Base-by-base conservation (phyloP, 92 coral and sea anemone genomes). In the Blastomussa wellsi region DNA sequence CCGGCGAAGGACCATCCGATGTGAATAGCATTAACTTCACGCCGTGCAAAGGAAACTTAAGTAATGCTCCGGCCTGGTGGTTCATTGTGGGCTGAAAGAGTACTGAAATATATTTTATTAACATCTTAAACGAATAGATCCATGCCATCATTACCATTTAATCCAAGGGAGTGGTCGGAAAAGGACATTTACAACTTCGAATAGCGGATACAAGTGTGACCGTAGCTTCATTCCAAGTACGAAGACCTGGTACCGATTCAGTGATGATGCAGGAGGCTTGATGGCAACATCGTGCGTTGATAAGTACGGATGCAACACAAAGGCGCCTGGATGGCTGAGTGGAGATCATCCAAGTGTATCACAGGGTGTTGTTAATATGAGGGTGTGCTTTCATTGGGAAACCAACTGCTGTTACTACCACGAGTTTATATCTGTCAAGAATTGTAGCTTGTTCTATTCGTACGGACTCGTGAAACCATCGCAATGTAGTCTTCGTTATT, bases 201-300 rank as follows among this genome's bases (percentile, higher is more conserved):
- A 13, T 26, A 4, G 19, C 3, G 22, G 59, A 22, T 7, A 0
- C 41, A 35, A 10, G 7, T 69, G 74, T 16, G 74, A 69, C 74
- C n/a, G n/a, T 16, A 7, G 17, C 38, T 2, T 16, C n/a, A 1
- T 35, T 32, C 74, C 41, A n/a, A 9, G 5, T 0, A 3, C 1
- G 6, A 69, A 69, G 24, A 41, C 28, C 16, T 74, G 78, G 78
- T 74, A 41, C 38, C 57, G 78, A n/a, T 74, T 74, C 57, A 8
- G 31, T 19, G 59, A n/a, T 7, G 6, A n/a, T 24, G 37, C 59
- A 11, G 78, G 78, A 12, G 3, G 20, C 19, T 35, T 10, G 22
- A 74, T 74, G 78, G 36, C 78, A 14, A 44, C 78, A 7, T 0
- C 35, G 0, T 74, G 78, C 32, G 38, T 44, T 41, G 9, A 24